These are phyloP conservation scores for Pomacea canaliculata DNA, from an alignment of 2,888 invertebrate genomes.

Conservation along the genomic window DNA sequence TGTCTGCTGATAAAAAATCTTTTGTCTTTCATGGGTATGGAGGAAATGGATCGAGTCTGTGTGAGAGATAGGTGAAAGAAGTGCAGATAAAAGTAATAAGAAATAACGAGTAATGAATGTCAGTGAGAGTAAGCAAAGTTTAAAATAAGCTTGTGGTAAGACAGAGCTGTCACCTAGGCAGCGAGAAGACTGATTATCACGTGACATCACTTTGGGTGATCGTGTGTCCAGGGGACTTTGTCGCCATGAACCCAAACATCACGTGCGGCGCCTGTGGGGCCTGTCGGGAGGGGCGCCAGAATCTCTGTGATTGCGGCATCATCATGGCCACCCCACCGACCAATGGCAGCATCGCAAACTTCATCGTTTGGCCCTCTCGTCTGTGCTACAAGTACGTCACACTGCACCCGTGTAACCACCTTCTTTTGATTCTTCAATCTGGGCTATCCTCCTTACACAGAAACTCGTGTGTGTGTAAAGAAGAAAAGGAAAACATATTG, in stretches of 20 bases:
- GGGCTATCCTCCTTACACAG: background rate
- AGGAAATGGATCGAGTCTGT: too few species aligned
- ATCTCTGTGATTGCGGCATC: slow-evolving; percentile 7
- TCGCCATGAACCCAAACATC: slow-evolving; percentile 7
- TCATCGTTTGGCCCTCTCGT: slow-evolving; percentile 12
- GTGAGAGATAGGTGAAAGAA: too few species aligned
- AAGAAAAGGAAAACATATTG: too few species aligned
- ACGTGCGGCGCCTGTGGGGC: slow-evolving; percentile 3
- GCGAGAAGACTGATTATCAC: too few species aligned
- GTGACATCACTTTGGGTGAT: too few species aligned
- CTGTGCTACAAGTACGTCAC: slow-evolving; percentile 12
- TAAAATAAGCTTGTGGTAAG: too few species aligned
- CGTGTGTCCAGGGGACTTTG: background rate
- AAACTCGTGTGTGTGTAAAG: background rate
- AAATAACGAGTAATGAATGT: too few species aligned
- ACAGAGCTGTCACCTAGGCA: too few species aligned
- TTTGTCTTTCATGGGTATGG: too few species aligned
- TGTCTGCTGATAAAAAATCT: too few species aligned
- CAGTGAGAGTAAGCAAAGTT: too few species aligned
- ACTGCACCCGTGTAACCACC: background rate
- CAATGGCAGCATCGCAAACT: slow-evolving; percentile 5
- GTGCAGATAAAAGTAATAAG: too few species aligned
- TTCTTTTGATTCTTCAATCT: background rate
- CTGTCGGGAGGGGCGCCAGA: slow-evolving; percentile 3
- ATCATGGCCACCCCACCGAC: slow-evolving; percentile 18